These are phyloP conservation scores for Climacteris rufus DNA, from an alignment of 2,113 vertebrate species.

Conservation along the genomic window DNA sequence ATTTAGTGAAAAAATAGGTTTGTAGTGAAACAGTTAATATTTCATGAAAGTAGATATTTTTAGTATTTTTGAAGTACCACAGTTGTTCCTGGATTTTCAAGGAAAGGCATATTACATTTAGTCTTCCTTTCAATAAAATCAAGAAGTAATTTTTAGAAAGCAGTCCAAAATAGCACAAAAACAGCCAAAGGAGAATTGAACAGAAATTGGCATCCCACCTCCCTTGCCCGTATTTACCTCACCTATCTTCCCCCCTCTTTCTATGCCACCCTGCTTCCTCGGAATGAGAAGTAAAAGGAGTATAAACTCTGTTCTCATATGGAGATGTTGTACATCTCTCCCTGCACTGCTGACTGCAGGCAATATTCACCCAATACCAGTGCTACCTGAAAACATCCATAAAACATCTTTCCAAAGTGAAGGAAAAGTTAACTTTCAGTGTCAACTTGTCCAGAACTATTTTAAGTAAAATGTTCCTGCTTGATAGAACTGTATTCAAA, in stretches of 20 bases:
- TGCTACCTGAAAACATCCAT: slow-evolving; percentile 63
- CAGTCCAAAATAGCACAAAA: slow-evolving; percentile 80
- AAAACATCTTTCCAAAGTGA: slow-evolving; percentile 66
- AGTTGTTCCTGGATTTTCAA: slow-evolving; percentile 79
- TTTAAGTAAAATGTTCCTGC: slow-evolving; percentile 76
- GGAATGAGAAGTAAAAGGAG: slow-evolving; percentile 60
- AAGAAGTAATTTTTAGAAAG: slow-evolving; percentile 75
- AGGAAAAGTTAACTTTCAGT: slow-evolving; percentile 72
- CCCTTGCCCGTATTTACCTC: slow-evolving; percentile 20
- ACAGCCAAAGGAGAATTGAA: slow-evolving; percentile 76
- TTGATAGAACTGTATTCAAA: slow-evolving; percentile 75
- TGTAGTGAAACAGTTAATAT: slow-evolving; percentile 86
- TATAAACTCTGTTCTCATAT: slow-evolving; percentile 48
- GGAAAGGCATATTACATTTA: slow-evolving; percentile 79
- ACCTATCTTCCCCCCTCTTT: neutral
- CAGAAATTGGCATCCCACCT: slow-evolving; percentile 65
- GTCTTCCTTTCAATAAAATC: slow-evolving; percentile 82
- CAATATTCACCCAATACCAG: slow-evolving; percentile 63
- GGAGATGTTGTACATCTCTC: slow-evolving; percentile 68
- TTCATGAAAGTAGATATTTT: slow-evolving; percentile 87
- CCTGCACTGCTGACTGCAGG: slow-evolving; percentile 65
- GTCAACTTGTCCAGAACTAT: slow-evolving; percentile 74
- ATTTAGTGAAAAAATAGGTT: slow-evolving; percentile 86
- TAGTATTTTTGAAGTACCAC: slow-evolving; percentile 84
- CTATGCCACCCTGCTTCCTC: slow-evolving; percentile 4